phyloP scores from a whole-genome alignment of 2,888 invertebrate genomes.

The Drosophila ezoana region DNA sequence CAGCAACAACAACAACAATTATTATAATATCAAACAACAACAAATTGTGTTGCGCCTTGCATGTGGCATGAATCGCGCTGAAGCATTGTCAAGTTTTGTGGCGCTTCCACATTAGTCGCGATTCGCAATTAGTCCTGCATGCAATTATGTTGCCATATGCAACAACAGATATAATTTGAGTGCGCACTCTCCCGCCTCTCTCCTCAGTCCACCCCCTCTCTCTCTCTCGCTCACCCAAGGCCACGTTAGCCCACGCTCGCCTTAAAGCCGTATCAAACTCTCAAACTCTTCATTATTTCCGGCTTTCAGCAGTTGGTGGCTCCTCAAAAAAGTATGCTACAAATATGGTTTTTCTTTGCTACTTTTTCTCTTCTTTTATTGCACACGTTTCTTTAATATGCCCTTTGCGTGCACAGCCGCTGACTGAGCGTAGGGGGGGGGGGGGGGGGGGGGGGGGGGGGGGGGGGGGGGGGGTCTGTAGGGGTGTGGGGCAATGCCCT shows the following conservation, averaged over 20 bases:
- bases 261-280: neutral
- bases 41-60: slow-evolving; percentile 22
- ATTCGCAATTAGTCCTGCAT: slow-evolving; percentile 29
- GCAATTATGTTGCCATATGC: neutral
- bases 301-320: neutral
- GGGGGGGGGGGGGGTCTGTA: neutral
- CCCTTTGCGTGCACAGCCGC: slow-evolving; percentile 59
- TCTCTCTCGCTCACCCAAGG: no score
- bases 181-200: neutral
- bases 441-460: accelerated
- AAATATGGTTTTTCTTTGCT: slow-evolving; percentile 17
- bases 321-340: slow-evolving; percentile 41
- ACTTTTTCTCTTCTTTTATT: slow-evolving; percentile 8
- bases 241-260: no score
- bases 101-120: slow-evolving; percentile 14
- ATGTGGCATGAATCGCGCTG: slow-evolving; percentile 43
- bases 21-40: neutral
- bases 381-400: slow-evolving; percentile 63
- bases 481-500: slow-evolving; percentile 30
- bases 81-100: slow-evolving; percentile 32
- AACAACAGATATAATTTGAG: slow-evolving; percentile 18
- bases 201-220: neutral
- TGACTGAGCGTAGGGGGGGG: neutral
- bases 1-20: neutral
- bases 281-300: neutral